A percentile compares a stretch with the other conserved stretches of the same genome.
Conservation (phyloP, 2,113 vertebrate species). For the Australoheros scitulus region DNA sequence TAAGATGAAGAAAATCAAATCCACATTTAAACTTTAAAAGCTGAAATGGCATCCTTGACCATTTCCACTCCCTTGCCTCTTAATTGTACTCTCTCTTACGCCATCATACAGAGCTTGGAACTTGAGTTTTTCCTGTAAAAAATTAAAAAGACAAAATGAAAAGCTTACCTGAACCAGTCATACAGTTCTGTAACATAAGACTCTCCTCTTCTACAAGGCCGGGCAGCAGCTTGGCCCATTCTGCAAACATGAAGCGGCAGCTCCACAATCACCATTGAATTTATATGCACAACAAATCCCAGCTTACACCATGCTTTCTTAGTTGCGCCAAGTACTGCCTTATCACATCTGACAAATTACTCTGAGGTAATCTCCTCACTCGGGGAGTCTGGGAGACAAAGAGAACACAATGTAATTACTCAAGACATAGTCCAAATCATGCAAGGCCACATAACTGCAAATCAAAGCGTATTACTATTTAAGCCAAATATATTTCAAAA, state of each 20-base stretch:
- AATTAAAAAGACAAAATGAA: neutral
- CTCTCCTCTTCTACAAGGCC: constrained; percentile 61
- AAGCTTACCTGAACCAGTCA: constrained; percentile 75
- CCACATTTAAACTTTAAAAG: neutral
- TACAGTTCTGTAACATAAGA: constrained; percentile 74
- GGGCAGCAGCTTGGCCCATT: constrained; percentile 77
- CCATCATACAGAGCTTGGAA: neutral
- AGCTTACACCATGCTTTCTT: constrained; percentile 71
- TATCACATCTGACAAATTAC: constrained; percentile 77
- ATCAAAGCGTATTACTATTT: neutral
- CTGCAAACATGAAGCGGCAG: constrained; percentile 24
- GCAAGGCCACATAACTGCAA: neutral
- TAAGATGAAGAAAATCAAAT: neutral
- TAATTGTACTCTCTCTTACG: neutral
- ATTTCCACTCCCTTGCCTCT: neutral
- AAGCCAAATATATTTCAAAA: neutral
- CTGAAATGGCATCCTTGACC: neutral
- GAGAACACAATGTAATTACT: constrained; percentile 73
- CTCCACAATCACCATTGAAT: constrained; percentile 43
- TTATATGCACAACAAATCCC: constrained; percentile 67
- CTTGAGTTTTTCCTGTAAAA: neutral
- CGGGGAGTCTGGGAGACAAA: neutral
- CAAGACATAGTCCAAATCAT: neutral
- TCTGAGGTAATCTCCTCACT: constrained; percentile 72
- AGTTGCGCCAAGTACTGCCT: constrained; percentile 67